Conservation (phyloP, 2,797 vertebrate species). For the Uromys caudimaculatus region DNA sequence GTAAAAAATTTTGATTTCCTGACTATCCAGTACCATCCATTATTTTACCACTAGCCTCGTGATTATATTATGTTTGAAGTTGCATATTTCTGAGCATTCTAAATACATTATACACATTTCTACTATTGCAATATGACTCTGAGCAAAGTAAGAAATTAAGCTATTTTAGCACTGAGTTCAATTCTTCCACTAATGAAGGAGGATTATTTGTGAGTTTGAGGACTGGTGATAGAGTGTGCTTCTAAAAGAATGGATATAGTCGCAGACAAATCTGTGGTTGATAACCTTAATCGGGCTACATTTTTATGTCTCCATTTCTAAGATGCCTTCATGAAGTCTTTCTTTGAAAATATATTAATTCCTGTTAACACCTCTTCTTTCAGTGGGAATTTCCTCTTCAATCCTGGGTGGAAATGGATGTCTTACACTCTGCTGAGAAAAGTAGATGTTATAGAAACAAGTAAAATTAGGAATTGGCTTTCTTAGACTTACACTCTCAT, state of each 20-base stretch:
- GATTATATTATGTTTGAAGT: background rate
- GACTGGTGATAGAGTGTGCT: background rate
- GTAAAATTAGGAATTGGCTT: background rate
- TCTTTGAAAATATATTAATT: background rate
- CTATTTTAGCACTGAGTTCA: background rate
- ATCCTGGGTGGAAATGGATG: background rate
- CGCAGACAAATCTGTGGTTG: background rate
- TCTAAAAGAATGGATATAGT: background rate
- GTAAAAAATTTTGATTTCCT: background rate
- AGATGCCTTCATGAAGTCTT: background rate
- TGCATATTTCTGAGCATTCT: background rate
- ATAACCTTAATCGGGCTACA: background rate
- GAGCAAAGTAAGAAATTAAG: background rate
- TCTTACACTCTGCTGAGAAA: background rate
- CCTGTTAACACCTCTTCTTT: background rate
- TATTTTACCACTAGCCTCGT: background rate
- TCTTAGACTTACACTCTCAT: background rate
- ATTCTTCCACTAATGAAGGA: background rate
- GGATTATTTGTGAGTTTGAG: background rate
- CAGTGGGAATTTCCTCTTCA: background rate
- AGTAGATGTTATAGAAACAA: constrained; percentile 12
- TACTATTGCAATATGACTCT: background rate
- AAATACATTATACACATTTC: background rate
- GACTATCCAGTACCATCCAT: background rate
- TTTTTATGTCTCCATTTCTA: background rate